These are phyloP conservation scores for Crotalus tigris DNA, from an alignment of 2,113 vertebrate genomes.

Conservation along the genomic window DNA sequence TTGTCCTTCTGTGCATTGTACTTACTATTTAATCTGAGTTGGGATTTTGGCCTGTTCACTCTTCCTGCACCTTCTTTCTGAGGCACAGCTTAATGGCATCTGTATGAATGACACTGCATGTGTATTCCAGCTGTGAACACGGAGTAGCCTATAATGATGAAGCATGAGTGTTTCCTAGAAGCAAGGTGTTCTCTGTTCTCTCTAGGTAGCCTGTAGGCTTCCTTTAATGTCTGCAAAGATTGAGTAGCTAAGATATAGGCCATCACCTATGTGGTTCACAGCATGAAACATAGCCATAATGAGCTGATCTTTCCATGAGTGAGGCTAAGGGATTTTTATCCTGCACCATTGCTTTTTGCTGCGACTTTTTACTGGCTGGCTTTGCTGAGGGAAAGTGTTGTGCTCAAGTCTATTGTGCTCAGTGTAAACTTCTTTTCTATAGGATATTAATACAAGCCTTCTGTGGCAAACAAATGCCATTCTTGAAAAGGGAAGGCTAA, in stretches of 20 bases:
- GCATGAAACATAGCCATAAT: conserved; percentile 59
- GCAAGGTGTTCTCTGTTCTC: conserved; percentile 48
- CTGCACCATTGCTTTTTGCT: conserved; percentile 59
- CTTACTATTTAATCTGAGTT: not conserved
- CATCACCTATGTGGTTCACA: conserved; percentile 56
- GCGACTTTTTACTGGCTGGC: conserved; percentile 58
- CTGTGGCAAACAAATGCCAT: conserved; percentile 55
- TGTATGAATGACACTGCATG: conserved; percentile 49
- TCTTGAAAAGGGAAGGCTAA: conserved; percentile 32
- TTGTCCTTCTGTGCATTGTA: conserved; percentile 8
- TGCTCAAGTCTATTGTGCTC: conserved; percentile 61
- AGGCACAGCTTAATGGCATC: conserved; percentile 40
- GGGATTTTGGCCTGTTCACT: conserved; percentile 33
- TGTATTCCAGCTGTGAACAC: conserved; percentile 47
- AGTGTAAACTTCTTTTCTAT: conserved; percentile 65
- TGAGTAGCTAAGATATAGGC: conserved; percentile 29
- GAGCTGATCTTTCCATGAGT: conserved; percentile 58
- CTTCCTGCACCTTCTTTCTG: conserved; percentile 42
- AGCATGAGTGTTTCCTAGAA: conserved; percentile 49
- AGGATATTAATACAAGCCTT: conserved; percentile 57
- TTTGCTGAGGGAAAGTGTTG: conserved; percentile 65
- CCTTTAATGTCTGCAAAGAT: conserved; percentile 51
- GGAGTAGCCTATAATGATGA: conserved; percentile 46
- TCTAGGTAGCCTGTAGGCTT: conserved; percentile 52
- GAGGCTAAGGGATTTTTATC: conserved; percentile 56